phyloP scores from a whole-genome alignment of 2,888 invertebrate species.

The Hirudinaria manillensis region DNA sequence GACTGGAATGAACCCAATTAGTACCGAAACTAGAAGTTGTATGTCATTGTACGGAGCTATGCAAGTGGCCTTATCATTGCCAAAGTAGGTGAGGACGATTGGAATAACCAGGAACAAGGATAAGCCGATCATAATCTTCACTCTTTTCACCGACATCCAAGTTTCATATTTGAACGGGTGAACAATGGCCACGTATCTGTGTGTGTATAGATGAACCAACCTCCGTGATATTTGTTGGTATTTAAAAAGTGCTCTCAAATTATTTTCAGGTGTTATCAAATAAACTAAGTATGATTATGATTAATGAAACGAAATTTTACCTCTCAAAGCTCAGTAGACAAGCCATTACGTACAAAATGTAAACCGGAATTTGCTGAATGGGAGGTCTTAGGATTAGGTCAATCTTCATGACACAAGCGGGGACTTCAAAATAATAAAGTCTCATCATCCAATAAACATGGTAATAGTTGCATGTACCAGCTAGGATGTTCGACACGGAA shows the following conservation, averaged over 20 bases:
- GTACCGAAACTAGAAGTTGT: neutral
- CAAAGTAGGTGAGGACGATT: neutral
- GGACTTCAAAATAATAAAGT: neutral
- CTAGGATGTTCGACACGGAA: neutral
- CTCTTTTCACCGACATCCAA: neutral
- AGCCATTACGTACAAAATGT: neutral
- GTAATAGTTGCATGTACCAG: neutral
- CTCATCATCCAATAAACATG: neutral
- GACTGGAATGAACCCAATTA: neutral
- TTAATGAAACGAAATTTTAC: too few species aligned
- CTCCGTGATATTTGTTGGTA: neutral
- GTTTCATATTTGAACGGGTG: conserved; percentile 11
- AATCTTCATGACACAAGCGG: neutral
- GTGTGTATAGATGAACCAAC: neutral
- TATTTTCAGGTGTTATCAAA: too few species aligned
- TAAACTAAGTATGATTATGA: too few species aligned
- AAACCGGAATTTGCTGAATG: neutral
- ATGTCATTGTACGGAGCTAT: neutral
- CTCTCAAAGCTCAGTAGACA: neutral
- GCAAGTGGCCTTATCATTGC: neutral
- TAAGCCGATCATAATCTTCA: neutral
- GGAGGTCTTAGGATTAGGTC: neutral
- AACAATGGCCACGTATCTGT: conserved; percentile 9
- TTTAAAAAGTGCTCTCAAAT: too few species aligned
- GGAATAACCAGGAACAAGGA: neutral